Evolutionary conservation across 1,140 invertebrate genomes (phyloP).

Genomic region (Drosophila gunungcola): DNA sequence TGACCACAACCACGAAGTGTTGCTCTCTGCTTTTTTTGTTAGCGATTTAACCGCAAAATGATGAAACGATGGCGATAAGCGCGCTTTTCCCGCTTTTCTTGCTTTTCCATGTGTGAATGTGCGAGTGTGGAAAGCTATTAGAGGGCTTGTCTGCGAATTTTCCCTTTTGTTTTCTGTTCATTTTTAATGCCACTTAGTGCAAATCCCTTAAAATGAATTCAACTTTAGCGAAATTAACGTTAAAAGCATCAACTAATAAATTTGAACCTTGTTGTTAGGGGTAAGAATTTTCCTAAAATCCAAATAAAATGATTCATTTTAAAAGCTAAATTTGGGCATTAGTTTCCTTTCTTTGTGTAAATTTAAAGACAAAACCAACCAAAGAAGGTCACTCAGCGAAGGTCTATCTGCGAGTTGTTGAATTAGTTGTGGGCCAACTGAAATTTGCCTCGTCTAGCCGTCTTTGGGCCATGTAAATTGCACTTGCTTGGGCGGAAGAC

Average conservation of each 20-base stretch:
- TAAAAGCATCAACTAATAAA: constrained; percentile 14
- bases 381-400: constrained; percentile 16
- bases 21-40: constrained; percentile 28
- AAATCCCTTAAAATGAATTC: constrained; percentile 73
- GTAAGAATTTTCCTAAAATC: neutral
- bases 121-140: constrained; percentile 72
- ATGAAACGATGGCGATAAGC: constrained; percentile 79
- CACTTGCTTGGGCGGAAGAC: constrained; percentile 13
- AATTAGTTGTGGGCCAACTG: neutral
- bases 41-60: constrained; percentile 82
- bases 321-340: neutral
- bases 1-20: constrained; percentile 79
- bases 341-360: too few relatives aligned
- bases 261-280: neutral
- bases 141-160: constrained; percentile 73
- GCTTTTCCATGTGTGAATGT: constrained; percentile 14
- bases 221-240: constrained; percentile 38
- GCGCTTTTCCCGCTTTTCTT: constrained; percentile 23
- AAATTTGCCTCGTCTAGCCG: constrained; percentile 16
- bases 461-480: constrained; percentile 43
- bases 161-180: constrained; percentile 24
- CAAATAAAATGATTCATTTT: neutral
- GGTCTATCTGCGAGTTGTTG: neutral
- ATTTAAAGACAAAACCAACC: too few relatives aligned
- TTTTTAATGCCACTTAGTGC: constrained; percentile 71